A percentile compares a stretch with the other conserved stretches of the same genome.
Conservation (phyloP, 2,797 vertebrate genomes). For the Enteromius unitaeniatus region DNA sequence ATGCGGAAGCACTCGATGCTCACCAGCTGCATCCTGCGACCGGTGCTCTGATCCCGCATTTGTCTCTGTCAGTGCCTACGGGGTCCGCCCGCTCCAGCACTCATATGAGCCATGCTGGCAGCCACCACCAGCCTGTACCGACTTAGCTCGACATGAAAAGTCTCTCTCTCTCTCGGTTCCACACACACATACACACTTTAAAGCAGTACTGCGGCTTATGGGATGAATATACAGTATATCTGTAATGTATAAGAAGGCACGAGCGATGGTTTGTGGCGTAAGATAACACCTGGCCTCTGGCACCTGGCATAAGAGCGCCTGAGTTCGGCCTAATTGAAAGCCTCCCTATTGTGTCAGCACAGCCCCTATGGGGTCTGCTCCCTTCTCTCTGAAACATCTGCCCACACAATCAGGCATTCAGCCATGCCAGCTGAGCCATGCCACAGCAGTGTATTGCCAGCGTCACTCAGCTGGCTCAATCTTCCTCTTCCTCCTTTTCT, state of each 20-base stretch:
- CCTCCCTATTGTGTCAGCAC: conserved; percentile 52
- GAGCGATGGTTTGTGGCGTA: background rate
- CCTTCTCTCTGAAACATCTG: conserved; percentile 76
- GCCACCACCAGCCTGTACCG: conserved; percentile 41
- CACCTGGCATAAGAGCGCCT: conserved; percentile 31
- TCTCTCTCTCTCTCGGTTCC: conserved; percentile 28
- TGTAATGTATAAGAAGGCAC: background rate
- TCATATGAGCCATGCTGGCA: conserved; percentile 72
- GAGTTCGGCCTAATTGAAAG: conserved; percentile 58
- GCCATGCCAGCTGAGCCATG: conserved; percentile 70
- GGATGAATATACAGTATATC: background rate
- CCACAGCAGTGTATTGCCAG: conserved; percentile 66
- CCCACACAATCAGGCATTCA: conserved; percentile 76
- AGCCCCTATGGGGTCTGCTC: conserved; percentile 51
- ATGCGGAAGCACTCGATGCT: conserved; percentile 76
- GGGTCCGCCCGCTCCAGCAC: conserved; percentile 63
- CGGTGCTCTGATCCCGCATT: conserved; percentile 71
- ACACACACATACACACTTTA: background rate
- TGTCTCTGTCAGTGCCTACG: conserved; percentile 74
- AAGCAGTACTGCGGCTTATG: background rate
- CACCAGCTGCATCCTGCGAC: conserved; percentile 82
- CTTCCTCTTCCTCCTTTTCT: conserved; percentile 63
- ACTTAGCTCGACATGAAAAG: conserved; percentile 38
- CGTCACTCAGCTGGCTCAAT: conserved; percentile 75
- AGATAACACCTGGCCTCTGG: conserved; percentile 37